phyloP scores from a whole-genome alignment of 2,797 vertebrate species.

The Masticophis lateralis region DNA sequence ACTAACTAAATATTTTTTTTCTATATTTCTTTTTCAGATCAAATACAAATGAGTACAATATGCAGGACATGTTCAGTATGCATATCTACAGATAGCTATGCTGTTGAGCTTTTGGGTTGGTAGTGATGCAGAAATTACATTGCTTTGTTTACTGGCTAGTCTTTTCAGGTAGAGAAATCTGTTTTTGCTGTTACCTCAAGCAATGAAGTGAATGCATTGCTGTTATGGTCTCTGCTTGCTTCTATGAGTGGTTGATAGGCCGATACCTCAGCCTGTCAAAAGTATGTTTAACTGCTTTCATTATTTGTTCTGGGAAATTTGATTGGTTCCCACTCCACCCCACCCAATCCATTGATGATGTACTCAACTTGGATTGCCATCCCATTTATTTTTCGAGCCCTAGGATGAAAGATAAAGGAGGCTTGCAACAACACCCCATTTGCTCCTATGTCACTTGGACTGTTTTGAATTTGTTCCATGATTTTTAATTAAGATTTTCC shows the following conservation, averaged over 20 bases:
- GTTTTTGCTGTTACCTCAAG: neutral
- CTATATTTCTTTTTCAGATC: neutral
- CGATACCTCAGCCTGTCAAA: neutral
- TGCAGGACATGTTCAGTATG: neutral
- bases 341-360: neutral
- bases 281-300: neutral
- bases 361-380: neutral
- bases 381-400: neutral
- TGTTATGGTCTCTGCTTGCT: neutral
- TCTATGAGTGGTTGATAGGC: neutral
- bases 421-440: neutral
- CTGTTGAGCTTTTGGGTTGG: neutral
- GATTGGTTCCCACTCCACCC: neutral
- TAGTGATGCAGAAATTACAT: neutral
- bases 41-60: neutral
- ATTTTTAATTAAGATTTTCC: neutral
- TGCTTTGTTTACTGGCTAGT: neutral
- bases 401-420: neutral
- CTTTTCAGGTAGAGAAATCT: neutral
- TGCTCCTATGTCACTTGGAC: neutral
- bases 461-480: neutral
- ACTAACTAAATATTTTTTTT: neutral
- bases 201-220: neutral
- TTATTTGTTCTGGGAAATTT: neutral
- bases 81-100: neutral